These are phyloP conservation scores for Acanthornis magna DNA, from an alignment of 2,797 vertebrate genomes.

Conservation along the genomic window DNA sequence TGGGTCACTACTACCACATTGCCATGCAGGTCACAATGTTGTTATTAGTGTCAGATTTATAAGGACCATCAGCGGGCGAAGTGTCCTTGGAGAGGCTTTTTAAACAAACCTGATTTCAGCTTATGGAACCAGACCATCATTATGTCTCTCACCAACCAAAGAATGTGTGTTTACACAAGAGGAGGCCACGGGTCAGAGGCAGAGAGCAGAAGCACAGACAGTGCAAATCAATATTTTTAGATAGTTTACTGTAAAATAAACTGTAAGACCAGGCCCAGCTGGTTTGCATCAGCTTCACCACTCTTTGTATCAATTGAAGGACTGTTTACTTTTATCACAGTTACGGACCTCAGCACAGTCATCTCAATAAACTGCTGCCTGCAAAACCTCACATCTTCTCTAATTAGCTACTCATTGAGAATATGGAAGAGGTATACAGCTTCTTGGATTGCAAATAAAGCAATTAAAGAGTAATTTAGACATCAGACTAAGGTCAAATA, in stretches of 20 bases:
- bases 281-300: constrained; percentile 42
- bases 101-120: constrained; percentile 62
- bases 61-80: constrained; percentile 29
- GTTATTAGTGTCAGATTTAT: constrained; percentile 35
- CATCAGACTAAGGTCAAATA: neutral
- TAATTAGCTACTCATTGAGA: neutral
- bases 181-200: constrained; percentile 55
- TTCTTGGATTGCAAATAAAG: constrained; percentile 10
- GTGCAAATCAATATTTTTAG: constrained; percentile 71
- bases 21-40: neutral
- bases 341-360: neutral
- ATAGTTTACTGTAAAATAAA: constrained; percentile 67
- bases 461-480: constrained; percentile 3
- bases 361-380: neutral
- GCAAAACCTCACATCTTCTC: neutral
- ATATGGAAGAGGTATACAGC: neutral
- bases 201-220: constrained; percentile 58
- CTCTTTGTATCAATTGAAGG: neutral
- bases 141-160: constrained; percentile 45
- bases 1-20: neutral
- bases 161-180: constrained; percentile 65
- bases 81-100: constrained; percentile 45
- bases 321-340: neutral
- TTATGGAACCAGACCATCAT: constrained; percentile 47
- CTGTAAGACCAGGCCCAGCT: constrained; percentile 18